phyloP scores from a whole-genome alignment of 1,140 invertebrate genomes.

The Sinonovacula constricta region DNA sequence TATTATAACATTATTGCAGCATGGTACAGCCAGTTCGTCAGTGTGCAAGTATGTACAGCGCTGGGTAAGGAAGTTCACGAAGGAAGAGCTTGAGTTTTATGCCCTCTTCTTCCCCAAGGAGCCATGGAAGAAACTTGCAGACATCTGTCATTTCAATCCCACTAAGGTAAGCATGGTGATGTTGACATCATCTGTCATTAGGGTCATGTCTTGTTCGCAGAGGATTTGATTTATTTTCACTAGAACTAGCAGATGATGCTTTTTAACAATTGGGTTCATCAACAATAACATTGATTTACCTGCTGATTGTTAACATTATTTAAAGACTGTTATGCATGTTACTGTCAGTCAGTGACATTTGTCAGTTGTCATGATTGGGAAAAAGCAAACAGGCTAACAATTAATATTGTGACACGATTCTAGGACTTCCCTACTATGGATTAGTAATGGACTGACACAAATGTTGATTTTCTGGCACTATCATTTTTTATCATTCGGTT shows the following conservation, averaged over 20 bases:
- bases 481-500: neutral
- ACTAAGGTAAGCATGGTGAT: slow-evolving; percentile 62
- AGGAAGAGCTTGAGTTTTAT: slow-evolving; percentile 72
- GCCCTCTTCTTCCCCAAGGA: slow-evolving; percentile 71
- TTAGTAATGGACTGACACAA: neutral
- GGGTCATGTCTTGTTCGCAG: too few species aligned
- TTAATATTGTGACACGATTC: neutral
- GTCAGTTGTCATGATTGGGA: neutral
- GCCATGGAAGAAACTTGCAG: slow-evolving; percentile 75
- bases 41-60: slow-evolving; percentile 67
- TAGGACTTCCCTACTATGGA: neutral
- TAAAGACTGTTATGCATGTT: neutral
- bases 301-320: too few species aligned
- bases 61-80: slow-evolving; percentile 67
- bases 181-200: too few species aligned
- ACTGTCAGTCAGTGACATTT: neutral
- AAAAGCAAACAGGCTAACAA: neutral
- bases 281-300: too few species aligned
- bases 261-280: too few species aligned
- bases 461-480: neutral
- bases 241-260: too few species aligned
- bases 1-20: slow-evolving; percentile 23
- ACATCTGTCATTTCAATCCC: slow-evolving; percentile 75
- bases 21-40: slow-evolving; percentile 69
- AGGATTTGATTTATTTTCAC: too few species aligned